These are phyloP conservation scores for Glossophaga mutica DNA, from an alignment of 2,797 vertebrate genomes.

Conservation along the genomic window DNA sequence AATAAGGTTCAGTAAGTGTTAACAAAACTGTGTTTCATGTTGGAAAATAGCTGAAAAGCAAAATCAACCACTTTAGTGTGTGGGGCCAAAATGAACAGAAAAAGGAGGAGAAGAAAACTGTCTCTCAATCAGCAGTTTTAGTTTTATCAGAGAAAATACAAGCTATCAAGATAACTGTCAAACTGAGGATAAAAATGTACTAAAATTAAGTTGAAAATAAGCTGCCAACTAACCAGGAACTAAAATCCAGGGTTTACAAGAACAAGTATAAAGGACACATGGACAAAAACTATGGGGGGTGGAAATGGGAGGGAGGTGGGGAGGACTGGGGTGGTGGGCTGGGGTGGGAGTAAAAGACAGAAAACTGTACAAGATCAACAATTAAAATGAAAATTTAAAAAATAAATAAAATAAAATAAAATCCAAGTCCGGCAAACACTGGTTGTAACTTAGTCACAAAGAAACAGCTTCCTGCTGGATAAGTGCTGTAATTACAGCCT, in stretches of 20 bases:
- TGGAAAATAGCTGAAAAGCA: not conserved
- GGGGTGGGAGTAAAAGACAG: no score
- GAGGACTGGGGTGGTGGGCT: no score
- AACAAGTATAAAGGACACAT: no score
- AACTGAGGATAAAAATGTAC: not conserved
- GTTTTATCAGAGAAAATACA: not conserved
- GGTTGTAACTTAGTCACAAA: not conserved
- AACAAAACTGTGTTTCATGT: not conserved
- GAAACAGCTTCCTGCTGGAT: not conserved
- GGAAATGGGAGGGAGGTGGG: no score
- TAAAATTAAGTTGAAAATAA: not conserved
- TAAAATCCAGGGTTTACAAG: no score
- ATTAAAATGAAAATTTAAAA: no score
- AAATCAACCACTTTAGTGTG: not conserved
- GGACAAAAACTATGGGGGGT: no score
- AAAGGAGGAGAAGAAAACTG: not conserved
- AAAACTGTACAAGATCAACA: no score
- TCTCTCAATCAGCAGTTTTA: slow-evolving; percentile 8
- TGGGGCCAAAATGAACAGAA: not conserved
- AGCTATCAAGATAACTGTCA: not conserved
- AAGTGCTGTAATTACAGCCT: not conserved
- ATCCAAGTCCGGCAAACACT: not conserved
- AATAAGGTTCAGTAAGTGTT: not conserved
- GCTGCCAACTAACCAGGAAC: not conserved
- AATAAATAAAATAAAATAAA: not conserved